A percentile compares a stretch with the other conserved stretches of the same genome.
Conservation (phyloP, 2,797 vertebrate genomes). For the Aeoliscus strigatus region DNA sequence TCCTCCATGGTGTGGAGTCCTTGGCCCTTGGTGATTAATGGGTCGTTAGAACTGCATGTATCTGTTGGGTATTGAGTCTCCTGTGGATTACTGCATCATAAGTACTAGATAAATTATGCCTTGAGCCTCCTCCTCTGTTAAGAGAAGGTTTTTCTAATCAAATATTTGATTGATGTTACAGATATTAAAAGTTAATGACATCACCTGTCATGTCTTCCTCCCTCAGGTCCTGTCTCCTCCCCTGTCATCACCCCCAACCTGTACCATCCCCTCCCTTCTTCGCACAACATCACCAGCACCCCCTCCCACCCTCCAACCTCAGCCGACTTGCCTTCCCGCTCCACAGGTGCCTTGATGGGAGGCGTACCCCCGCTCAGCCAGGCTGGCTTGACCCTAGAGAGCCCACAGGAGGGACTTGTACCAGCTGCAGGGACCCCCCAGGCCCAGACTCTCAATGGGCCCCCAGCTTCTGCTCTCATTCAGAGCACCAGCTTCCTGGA, state of each 20-base stretch:
- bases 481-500: conserved; percentile 82
- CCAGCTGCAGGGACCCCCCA: conserved; percentile 30
- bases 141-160: too few species aligned
- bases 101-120: too few species aligned
- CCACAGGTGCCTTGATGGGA: conserved; percentile 50
- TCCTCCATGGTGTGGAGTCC: too few species aligned
- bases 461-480: conserved; percentile 56
- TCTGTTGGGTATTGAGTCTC: too few species aligned
- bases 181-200: too few species aligned
- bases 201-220: neutral
- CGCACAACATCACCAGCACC: conserved; percentile 32
- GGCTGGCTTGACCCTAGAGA: conserved; percentile 51
- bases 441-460: conserved; percentile 51
- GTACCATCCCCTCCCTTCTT: conserved; percentile 56
- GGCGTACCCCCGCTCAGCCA: conserved; percentile 53
- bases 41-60: too few species aligned
- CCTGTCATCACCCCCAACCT: conserved; percentile 66
- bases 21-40: too few species aligned
- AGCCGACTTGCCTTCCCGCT: conserved; percentile 50
- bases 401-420: conserved; percentile 32
- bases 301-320: conserved; percentile 24
- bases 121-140: too few species aligned
- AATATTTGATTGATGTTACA: too few species aligned
- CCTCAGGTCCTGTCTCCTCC: conserved; percentile 50
- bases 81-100: too few species aligned